phyloP scores from a whole-genome alignment of 2,797 vertebrate genomes.

The Myotis planiceps region DNA sequence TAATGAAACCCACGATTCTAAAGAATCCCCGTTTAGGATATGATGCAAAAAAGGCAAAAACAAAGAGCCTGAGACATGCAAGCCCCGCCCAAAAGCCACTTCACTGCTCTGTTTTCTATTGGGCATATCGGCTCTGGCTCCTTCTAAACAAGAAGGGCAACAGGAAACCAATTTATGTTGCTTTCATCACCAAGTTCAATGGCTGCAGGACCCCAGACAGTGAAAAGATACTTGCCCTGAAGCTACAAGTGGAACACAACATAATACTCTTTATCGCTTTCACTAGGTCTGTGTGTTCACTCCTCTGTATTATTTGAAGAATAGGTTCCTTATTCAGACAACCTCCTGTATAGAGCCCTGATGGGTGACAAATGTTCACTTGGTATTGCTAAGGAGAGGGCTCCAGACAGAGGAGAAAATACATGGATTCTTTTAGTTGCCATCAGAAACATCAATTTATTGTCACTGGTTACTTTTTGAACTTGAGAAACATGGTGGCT shows the following conservation, averaged over 20 bases:
- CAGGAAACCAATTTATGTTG: background rate
- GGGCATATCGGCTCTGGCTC: background rate
- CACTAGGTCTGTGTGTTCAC: background rate
- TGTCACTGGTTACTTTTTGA: conserved; percentile 60
- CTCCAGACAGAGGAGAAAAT: background rate
- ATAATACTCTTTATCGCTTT: background rate
- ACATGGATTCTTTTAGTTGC: conserved; percentile 2
- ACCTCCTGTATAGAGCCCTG: background rate
- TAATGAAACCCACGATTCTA: background rate
- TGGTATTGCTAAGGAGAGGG: conserved; percentile 27
- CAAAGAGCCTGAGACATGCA: background rate
- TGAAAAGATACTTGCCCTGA: conserved; percentile 35
- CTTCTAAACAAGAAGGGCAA: conserved; percentile 5
- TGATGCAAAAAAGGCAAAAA: conserved; percentile 31
- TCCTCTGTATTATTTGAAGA: conserved; percentile 51
- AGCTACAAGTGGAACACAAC: conserved; percentile 52
- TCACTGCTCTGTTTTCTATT: background rate
- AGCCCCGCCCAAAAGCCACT: background rate
- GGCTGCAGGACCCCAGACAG: conserved; percentile 3
- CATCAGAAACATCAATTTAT: conserved; percentile 31
- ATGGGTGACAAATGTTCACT: conserved; percentile 18
- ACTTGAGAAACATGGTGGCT: background rate
- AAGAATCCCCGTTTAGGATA: conserved; percentile 22
- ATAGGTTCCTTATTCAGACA: conserved; percentile 36
- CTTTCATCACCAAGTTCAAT: conserved; percentile 27